A percentile compares a stretch with the other conserved stretches of the same genome.
Evolutionary conservation across 2,113 vertebrate species (phyloP).

Genomic region (Lycocorax pyrrhopterus): DNA sequence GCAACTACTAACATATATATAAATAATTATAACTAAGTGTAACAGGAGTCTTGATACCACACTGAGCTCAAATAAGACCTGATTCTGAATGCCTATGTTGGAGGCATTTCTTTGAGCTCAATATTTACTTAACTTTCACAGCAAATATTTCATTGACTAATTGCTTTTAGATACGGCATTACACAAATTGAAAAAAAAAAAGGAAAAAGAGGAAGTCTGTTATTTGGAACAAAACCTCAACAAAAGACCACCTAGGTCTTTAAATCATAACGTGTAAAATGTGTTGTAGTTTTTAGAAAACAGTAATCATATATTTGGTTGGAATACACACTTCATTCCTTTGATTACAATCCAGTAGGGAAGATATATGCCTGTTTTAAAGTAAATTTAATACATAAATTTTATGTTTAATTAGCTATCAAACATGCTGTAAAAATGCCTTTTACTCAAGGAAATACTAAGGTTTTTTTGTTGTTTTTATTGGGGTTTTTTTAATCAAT

Average conservation of each 20-base stretch:
- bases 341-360: background rate
- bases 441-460: background rate
- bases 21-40: background rate
- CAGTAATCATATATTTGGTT: background rate
- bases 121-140: background rate
- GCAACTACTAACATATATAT: background rate
- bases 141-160: background rate
- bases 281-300: background rate
- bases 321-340: background rate
- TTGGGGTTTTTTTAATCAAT: background rate
- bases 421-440: background rate
- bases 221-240: background rate
- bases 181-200: background rate
- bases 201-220: accelerated
- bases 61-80: background rate
- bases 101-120: background rate
- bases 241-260: background rate
- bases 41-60: background rate
- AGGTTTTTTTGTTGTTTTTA: accelerated
- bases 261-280: background rate
- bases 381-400: background rate
- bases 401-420: background rate
- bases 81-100: background rate
- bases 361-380: background rate
- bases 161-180: background rate